These are phyloP conservation scores for Trachelus stipa DNA, from an alignment of 2,888 invertebrate species.

Conservation along the genomic window DNA sequence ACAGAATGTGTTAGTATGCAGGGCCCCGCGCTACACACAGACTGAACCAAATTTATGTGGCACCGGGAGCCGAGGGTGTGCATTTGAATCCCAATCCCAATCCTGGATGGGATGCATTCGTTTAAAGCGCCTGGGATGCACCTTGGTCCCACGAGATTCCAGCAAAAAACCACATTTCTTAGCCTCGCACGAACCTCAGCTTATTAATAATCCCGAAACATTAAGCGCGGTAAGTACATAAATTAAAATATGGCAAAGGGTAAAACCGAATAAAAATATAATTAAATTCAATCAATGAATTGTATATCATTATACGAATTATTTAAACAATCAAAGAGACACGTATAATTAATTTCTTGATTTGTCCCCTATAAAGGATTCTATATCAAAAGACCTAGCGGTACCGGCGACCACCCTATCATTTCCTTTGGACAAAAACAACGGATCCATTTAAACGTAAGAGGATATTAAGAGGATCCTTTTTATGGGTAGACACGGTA, in stretches of 20 bases:
- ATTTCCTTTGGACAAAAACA: neutral
- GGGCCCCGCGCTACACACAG: constrained; percentile 46
- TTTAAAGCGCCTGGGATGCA: constrained; percentile 3
- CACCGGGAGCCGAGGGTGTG: constrained; percentile 58
- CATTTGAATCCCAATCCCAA: constrained; percentile 55
- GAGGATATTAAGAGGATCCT: neutral
- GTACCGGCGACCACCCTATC: neutral
- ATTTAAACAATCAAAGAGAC: neutral
- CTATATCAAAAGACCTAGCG: neutral
- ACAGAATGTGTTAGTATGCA: constrained; percentile 51
- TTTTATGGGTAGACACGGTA: constrained; percentile 5
- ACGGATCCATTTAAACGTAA: constrained; percentile 7
- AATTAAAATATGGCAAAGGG: neutral
- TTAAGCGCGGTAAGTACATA: neutral
- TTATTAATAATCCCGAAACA: neutral
- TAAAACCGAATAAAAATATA: neutral
- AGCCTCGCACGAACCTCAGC: neutral
- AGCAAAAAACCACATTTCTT: neutral
- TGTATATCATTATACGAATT: neutral
- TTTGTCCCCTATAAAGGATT: neutral
- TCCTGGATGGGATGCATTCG: constrained; percentile 27
- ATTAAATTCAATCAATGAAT: neutral
- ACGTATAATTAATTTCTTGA: neutral
- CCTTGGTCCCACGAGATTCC: neutral
- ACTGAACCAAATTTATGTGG: constrained; percentile 60